These are phyloP conservation scores for Drosophila prosaltans DNA, from an alignment of 1,140 invertebrate genomes.

Conservation along the genomic window DNA sequence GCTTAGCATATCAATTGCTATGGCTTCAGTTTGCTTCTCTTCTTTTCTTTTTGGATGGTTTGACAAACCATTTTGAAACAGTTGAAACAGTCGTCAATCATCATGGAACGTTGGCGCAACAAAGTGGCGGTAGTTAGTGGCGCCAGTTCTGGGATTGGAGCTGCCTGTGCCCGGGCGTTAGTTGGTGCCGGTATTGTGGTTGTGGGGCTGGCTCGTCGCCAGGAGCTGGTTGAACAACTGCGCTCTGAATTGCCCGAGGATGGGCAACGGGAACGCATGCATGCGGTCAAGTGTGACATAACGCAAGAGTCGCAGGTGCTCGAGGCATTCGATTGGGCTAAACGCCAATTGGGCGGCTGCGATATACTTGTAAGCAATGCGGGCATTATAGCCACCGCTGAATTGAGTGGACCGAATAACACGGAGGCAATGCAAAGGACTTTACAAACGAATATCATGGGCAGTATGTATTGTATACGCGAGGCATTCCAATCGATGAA, in stretches of 20 bases:
- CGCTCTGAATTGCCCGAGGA: conserved; percentile 38
- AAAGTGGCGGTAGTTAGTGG: conserved; percentile 80
- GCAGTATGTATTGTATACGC: conserved; percentile 87
- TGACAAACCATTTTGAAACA: conserved; percentile 1
- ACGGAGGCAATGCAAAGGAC: conserved; percentile 74
- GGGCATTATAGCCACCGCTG: conserved; percentile 85
- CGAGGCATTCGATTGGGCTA: conserved; percentile 86
- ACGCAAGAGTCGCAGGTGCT: conserved; percentile 87
- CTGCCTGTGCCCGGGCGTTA: conserved; percentile 82
- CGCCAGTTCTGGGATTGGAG: conserved; percentile 86
- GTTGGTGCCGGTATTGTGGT: conserved; percentile 86
- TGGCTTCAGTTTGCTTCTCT: background rate
- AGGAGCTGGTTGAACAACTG: conserved; percentile 85
- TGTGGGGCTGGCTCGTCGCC: conserved; percentile 88
- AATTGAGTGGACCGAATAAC: conserved; percentile 83
- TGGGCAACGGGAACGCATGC: conserved; percentile 78
- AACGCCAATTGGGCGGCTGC: conserved; percentile 86
- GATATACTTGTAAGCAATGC: conserved; percentile 91
- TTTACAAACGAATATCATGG: conserved; percentile 89
- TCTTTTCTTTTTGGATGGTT: background rate
- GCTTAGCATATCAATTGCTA: conserved; percentile 14
- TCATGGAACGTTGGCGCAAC: conserved; percentile 79
- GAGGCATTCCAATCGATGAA: conserved; percentile 88
- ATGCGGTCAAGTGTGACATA: conserved; percentile 86
- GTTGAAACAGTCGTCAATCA: conserved; percentile 37